Evolutionary conservation across 2,113 vertebrate genomes (phyloP).

Genomic region (Spilogale gracilis): DNA sequence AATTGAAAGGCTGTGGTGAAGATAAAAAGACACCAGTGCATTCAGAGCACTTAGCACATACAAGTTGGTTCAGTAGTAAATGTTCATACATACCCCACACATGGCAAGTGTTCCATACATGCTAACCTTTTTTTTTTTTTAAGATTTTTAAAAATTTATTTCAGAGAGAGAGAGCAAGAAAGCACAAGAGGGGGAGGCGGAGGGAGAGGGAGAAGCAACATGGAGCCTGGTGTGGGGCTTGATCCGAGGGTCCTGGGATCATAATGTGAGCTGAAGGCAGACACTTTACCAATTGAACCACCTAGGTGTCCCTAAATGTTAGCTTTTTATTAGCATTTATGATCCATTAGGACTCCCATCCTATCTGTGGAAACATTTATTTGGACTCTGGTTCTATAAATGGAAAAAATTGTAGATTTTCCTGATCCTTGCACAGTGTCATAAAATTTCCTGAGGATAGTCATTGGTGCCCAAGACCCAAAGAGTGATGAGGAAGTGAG

Average conservation of each 20-base stretch:
- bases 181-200: not conserved
- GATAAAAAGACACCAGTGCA: not conserved
- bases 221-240: not conserved
- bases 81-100: not conserved
- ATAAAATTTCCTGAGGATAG: not conserved
- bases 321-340: not conserved
- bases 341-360: not conserved
- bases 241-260: not conserved
- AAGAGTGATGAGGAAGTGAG: not conserved
- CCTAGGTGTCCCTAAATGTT: not conserved
- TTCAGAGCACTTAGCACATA: not conserved
- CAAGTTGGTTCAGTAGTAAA: not conserved
- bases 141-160: too few relatives aligned
- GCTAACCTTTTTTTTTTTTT: not conserved
- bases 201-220: not conserved
- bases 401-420: slow-evolving; percentile 25
- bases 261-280: not conserved
- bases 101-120: not conserved
- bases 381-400: not conserved
- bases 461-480: not conserved
- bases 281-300: not conserved
- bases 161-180: not conserved
- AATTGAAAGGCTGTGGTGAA: not conserved
- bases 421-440: not conserved
- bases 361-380: not conserved